Evolutionary conservation across 2,888 invertebrate species (phyloP).

Genomic region (Liodrosophila aerea): DNA sequence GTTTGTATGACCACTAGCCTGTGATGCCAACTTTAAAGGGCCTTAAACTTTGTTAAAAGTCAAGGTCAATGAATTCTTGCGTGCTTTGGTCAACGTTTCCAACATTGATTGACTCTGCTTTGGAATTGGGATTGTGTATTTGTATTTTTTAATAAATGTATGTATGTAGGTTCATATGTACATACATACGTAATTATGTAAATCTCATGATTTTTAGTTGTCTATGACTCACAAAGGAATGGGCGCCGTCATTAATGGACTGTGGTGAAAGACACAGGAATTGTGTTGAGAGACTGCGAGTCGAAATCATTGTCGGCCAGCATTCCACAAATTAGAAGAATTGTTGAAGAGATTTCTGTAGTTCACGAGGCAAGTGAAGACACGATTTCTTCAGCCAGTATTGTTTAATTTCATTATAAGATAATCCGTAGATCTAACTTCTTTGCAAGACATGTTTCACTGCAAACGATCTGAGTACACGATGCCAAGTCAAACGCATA

Average conservation of each 20-base stretch:
- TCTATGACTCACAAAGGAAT: constrained; percentile 51
- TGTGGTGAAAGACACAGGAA: background rate
- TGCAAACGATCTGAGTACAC: too few relatives aligned
- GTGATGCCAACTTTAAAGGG: constrained; percentile 71
- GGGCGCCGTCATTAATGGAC: constrained; percentile 16
- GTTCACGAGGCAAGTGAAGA: too few relatives aligned
- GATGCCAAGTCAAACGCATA: too few relatives aligned
- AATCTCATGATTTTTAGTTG: constrained; percentile 9
- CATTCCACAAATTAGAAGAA: too few relatives aligned
- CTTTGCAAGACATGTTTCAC: too few relatives aligned
- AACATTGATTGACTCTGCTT: constrained; percentile 61
- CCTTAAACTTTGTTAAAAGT: constrained; percentile 81
- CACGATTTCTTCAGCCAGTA: too few relatives aligned
- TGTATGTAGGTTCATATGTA: constrained; percentile 2
- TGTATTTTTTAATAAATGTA: background rate
- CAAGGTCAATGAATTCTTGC: constrained; percentile 80
- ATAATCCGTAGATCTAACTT: too few relatives aligned
- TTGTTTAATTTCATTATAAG: too few relatives aligned
- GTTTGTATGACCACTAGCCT: constrained; percentile 5
- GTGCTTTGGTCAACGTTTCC: constrained; percentile 62
- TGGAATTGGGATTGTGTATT: constrained; percentile 21
- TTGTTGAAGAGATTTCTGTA: too few relatives aligned
- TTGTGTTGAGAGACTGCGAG: constrained; percentile 3
- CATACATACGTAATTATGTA: background rate
- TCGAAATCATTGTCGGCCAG: too few relatives aligned